Evolutionary conservation across 2,888 invertebrate species (phyloP).

Genomic region (Toxonevra muliebris): DNA sequence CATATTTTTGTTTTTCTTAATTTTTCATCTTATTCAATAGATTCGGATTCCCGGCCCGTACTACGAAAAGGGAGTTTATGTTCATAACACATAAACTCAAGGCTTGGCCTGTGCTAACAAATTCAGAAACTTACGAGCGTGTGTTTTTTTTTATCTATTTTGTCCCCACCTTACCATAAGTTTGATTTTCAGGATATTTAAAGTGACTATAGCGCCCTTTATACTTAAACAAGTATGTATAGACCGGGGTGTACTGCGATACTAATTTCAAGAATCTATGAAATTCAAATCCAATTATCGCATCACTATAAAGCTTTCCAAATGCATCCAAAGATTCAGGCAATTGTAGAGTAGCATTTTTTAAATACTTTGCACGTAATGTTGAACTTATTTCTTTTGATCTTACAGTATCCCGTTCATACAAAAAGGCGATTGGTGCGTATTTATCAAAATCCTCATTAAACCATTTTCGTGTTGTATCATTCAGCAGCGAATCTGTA

Average conservation of each 20-base stretch:
- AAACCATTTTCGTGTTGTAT: constrained; percentile 58
- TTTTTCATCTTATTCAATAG: too few relatives aligned
- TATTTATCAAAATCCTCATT: constrained; percentile 52
- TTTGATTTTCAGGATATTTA: constrained; percentile 65
- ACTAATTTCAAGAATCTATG: constrained; percentile 71
- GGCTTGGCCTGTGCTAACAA: too few relatives aligned
- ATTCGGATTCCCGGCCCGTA: too few relatives aligned
- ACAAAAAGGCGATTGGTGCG: constrained; percentile 61
- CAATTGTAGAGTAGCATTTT: constrained; percentile 38
- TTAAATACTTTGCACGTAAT: constrained; percentile 50
- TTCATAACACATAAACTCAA: too few relatives aligned
- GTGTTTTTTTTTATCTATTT: too few relatives aligned
- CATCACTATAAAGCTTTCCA: constrained; percentile 68
- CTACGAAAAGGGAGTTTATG: too few relatives aligned
- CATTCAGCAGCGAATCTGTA: constrained; percentile 68
- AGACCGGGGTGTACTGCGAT: constrained; percentile 68
- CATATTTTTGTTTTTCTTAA: too few relatives aligned
- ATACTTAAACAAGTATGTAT: constrained; percentile 71
- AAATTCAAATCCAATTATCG: constrained; percentile 68
- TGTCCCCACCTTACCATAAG: constrained; percentile 65
- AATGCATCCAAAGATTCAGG: constrained; percentile 45
- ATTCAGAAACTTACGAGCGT: too few relatives aligned
- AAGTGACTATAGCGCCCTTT: constrained; percentile 70
- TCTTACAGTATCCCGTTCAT: constrained; percentile 57
- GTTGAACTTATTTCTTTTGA: constrained; percentile 38